These are phyloP conservation scores for Drosophila picticornis DNA, from an alignment of 2,888 invertebrate species.

Conservation along the genomic window DNA sequence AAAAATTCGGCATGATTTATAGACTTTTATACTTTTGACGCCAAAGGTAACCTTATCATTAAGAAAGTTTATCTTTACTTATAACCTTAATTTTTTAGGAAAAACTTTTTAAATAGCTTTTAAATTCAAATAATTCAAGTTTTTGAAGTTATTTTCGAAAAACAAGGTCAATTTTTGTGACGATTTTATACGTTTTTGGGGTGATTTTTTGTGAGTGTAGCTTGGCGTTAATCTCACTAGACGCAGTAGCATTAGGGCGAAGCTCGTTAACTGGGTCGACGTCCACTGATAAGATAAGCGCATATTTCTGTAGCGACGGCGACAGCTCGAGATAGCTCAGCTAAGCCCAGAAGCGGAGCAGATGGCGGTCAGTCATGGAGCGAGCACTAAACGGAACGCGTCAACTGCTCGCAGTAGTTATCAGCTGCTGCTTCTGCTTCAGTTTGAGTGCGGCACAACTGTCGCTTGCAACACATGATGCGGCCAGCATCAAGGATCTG, in stretches of 20 bases:
- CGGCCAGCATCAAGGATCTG: slow-evolving; percentile 46
- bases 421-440: slow-evolving; percentile 21
- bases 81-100: background rate
- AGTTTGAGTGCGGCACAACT: slow-evolving; percentile 29
- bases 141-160: background rate
- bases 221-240: slow-evolving; percentile 25
- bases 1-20: background rate
- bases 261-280: slow-evolving; percentile 1
- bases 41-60: background rate
- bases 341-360: background rate
- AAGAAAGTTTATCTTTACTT: background rate
- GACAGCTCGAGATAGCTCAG: slow-evolving; percentile 4
- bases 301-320: background rate
- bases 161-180: background rate
- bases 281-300: slow-evolving; percentile 46
- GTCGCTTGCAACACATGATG: slow-evolving; percentile 14
- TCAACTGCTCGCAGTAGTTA: slow-evolving; percentile 16
- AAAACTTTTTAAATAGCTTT: background rate
- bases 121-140: background rate
- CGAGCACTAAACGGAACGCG: slow-evolving; percentile 44
- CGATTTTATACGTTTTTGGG: background rate
- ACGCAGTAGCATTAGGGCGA: slow-evolving; percentile 5
- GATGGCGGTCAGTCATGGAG: slow-evolving; percentile 48
- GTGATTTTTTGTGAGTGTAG: background rate
- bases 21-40: background rate